Base-by-base conservation (phyloP, 2,113 vertebrate species). In the Hemicordylus capensis region DNA sequence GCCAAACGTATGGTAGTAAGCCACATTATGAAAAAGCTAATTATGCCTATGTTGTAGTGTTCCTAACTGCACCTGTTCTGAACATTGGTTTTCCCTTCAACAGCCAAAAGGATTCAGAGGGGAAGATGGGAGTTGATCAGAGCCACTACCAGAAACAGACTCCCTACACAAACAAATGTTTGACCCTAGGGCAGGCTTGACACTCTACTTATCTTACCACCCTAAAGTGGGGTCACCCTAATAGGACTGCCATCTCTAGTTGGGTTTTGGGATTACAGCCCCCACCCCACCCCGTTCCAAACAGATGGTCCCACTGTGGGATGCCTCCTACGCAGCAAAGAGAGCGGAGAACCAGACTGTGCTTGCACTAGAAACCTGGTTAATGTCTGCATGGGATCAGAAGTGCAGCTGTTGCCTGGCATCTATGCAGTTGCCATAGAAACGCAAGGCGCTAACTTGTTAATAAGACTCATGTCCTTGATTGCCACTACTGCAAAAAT, bases 401-500 rank as follows among this genome's bases (percentile, higher is more conserved):
- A 91, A 88, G 78, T 37, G 63, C 90, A 87, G 93, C 88, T 42
- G 95, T 96, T 96, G 95, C 96, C 95, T 95, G 95, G 96, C 93
- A 95, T 95, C 95, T 95, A 89, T 84, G 9, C 69, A 81, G 96
- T 96, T 96, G 95, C 96, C 94, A 94, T 96, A 95, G 95, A 81
- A 92, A 96, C 93, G 3, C 84, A 94, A 96, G 95, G 96, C 94
- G 94, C 94, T 94, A 95, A 95, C 95, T 96, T 95, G 95, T 95
- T 97, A 96, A 96, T 94, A 94, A 96, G 93, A 93, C 93, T 91
- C 64, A 0, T 1, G 22, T 90, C 91, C 89, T 93, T 96, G 82
- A 90, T 94, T 94, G 93, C 89, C 87, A 89, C 91, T 87, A 90
- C 92, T 90, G 93, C 94, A 93, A 94, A 67, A 95, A 95, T 91